phyloP scores from a whole-genome alignment of 2,888 invertebrate species.

The Spodoptera exigua region DNA sequence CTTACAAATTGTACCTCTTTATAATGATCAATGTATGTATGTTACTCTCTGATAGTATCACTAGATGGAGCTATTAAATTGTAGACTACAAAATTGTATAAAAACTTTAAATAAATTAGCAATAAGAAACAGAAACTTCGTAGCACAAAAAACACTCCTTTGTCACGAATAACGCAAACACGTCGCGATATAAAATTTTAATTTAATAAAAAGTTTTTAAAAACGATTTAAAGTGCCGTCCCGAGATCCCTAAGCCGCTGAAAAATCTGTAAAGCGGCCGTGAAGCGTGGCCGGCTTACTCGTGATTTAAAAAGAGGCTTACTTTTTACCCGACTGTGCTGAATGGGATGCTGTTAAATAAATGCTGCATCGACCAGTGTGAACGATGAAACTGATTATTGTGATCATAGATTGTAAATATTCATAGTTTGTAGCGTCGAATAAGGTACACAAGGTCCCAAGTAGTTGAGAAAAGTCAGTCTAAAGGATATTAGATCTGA shows the following conservation, averaged over 20 bases:
- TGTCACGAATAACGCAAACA: background rate
- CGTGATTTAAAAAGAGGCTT: slow-evolving; percentile 61
- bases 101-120: too few relatives aligned
- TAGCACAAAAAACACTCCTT: background rate
- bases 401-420: background rate
- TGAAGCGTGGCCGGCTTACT: slow-evolving; percentile 57
- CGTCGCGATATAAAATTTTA: slow-evolving; percentile 20
- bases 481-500: too few relatives aligned
- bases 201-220: slow-evolving; percentile 46
- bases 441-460: background rate
- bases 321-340: slow-evolving; percentile 44
- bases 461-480: background rate
- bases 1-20: too few relatives aligned
- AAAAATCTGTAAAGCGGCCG: slow-evolving; percentile 59
- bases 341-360: slow-evolving; percentile 34
- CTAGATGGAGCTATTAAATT: too few relatives aligned
- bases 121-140: too few relatives aligned
- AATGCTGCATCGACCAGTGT: slow-evolving; percentile 7
- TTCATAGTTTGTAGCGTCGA: too few relatives aligned
- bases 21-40: too few relatives aligned
- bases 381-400: background rate
- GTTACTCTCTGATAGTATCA: too few relatives aligned
- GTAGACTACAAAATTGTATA: too few relatives aligned
- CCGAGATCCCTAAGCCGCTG: slow-evolving; percentile 52
- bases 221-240: slow-evolving; percentile 40